Conservation (phyloP, 2,888 invertebrate species). For the Scaptodrosophila latifasciaeformis region DNA sequence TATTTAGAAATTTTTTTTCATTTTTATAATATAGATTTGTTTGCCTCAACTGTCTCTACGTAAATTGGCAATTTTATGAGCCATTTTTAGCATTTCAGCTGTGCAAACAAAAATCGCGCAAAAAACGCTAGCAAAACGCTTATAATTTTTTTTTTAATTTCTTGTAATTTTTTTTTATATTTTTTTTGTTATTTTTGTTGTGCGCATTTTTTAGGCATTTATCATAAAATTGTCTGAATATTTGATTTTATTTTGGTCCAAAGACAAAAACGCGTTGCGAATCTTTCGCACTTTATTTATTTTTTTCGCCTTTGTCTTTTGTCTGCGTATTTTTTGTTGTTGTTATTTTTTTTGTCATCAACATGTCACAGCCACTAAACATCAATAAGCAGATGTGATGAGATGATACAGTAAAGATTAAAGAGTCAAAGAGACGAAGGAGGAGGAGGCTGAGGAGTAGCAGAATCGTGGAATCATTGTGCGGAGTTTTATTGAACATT, state of each 20-base stretch:
- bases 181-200: conserved; percentile 18
- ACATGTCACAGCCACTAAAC: conserved; percentile 50
- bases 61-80: too few species aligned
- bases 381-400: conserved; percentile 37
- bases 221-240: conserved; percentile 33
- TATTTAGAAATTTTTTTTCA: too few species aligned
- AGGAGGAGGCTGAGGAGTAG: too few species aligned
- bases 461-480: conserved; percentile 34
- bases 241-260: not conserved
- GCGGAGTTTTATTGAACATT: conserved; percentile 58
- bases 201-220: conserved; percentile 51
- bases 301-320: not conserved
- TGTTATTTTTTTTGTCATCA: conserved; percentile 36
- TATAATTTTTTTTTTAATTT: not conserved
- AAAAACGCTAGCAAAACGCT: conserved; percentile 43
- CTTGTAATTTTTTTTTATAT: conserved; percentile 13
- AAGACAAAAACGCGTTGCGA: too few species aligned
- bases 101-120: conserved; percentile 55
- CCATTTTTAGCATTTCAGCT: too few species aligned
- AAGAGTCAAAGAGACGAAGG: too few species aligned
- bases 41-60: too few species aligned
- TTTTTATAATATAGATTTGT: too few species aligned
- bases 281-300: not conserved
- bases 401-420: too few species aligned
- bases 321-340: not conserved